Base-by-base conservation (phyloP, 1,140 invertebrate species). In the Arion vulgaris region DNA sequence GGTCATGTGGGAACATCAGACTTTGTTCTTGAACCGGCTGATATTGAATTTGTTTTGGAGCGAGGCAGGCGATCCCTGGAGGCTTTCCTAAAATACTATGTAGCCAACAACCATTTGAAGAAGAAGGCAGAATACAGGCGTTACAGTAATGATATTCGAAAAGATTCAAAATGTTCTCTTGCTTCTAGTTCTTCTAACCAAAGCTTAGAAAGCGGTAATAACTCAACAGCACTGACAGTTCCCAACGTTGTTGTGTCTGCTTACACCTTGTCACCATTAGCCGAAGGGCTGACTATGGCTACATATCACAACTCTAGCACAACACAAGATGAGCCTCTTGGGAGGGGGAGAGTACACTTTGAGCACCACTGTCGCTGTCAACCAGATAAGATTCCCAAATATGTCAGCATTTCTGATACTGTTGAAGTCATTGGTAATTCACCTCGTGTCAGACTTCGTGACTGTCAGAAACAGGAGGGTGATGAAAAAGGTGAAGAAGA, bases 1-100 rank as follows among this genome's bases (percentile, higher is more conserved):
- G 90, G 89, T 77, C 90, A 92, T 81, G 87, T 92, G n/a, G 89
- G 87, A 32, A 90, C 90, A 2, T 87, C 87, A 39, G 91, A 92
- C 76, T 91, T 91, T 82, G 82, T 82, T n/a, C 76, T 92, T 32
- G 88, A 90, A 81, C 81, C 84, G 32, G 88, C 74, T 17, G 91
- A 92, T 77, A 86, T 85, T 71, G 68, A 84, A 1, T 92, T 90
- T 85, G 86, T 91, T 41, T 85, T 91, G 15, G 74, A 86, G 68
- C 41, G 84, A 45, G 84, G 84, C 45, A 68, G 82, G 41, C 45
- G 51, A 2, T 83, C 84, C 9, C 72, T 83, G n/a, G 80, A 79
- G 69, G 81, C 84, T 32, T 85, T 85, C 75, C 77, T 85, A 15
- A 85, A 85, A 28, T 85, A 83, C 45, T 85, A 82, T 45, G 84